Conservation (phyloP, 2,113 vertebrate genomes). For the Corydoras sp. region DNA sequence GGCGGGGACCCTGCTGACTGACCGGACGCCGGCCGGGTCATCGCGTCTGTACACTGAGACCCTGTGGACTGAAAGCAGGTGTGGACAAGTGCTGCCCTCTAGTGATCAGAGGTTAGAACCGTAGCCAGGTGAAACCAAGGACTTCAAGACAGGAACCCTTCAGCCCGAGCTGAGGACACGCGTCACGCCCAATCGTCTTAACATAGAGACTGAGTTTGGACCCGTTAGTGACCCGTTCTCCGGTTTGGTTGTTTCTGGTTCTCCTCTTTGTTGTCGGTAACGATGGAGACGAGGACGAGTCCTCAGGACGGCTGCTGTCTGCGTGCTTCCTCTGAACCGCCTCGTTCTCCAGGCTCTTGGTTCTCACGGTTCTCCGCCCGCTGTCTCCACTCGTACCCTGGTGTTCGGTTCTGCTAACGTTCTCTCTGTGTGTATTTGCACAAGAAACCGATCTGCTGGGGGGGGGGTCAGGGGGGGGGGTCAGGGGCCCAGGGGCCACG, state of each 20-base stretch:
- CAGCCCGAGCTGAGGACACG: slow-evolving; percentile 14
- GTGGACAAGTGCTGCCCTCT: slow-evolving; percentile 6
- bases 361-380: slow-evolving; percentile 8
- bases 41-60: slow-evolving; percentile 29
- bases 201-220: slow-evolving; percentile 26
- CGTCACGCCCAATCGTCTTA: slow-evolving; percentile 39
- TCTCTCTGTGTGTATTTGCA: slow-evolving; percentile 29
- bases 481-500: neutral
- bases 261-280: slow-evolving; percentile 2
- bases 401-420: neutral
- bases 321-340: slow-evolving; percentile 29
- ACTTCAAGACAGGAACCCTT: slow-evolving; percentile 25
- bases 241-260: neutral
- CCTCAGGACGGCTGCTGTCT: slow-evolving; percentile 26
- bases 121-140: slow-evolving; percentile 29
- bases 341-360: slow-evolving; percentile 29
- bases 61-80: slow-evolving; percentile 6
- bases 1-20: slow-evolving; percentile 23
- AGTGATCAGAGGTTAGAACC: neutral
- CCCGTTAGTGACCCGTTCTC: slow-evolving; percentile 9
- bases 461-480: slow-evolving; percentile 7
- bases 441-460: slow-evolving; percentile 23
- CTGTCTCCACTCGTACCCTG: slow-evolving; percentile 9
- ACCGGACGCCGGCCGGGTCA: slow-evolving; percentile 21
- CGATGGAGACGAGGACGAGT: slow-evolving; percentile 8